phyloP scores from a whole-genome alignment of 2,113 vertebrate genomes.

The Cricetomys ansorgei region DNA sequence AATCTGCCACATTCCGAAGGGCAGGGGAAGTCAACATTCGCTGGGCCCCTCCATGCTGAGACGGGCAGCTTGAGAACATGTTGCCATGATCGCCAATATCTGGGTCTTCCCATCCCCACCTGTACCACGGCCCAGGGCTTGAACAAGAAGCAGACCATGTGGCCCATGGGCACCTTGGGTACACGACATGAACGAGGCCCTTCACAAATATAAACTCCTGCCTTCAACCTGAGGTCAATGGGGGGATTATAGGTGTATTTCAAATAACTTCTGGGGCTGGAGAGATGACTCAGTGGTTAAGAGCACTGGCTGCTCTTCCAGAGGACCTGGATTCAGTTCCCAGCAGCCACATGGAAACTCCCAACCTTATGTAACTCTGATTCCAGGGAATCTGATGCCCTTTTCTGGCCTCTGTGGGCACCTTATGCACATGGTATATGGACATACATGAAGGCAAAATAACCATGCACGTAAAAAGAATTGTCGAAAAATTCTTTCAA shows the following conservation, averaged over 20 bases:
- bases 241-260: rapidly evolving
- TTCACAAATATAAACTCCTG: not conserved
- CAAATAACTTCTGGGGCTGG: not conserved
- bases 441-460: not conserved
- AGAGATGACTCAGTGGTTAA: not conserved
- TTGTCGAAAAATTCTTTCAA: not conserved
- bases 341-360: not conserved
- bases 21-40: not conserved
- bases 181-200: not conserved
- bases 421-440: not conserved
- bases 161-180: rapidly evolving
- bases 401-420: not conserved
- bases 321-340: not conserved
- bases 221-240: not conserved
- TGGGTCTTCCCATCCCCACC: not conserved
- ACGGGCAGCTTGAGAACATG: not conserved
- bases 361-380: not conserved
- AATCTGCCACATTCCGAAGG: not conserved
- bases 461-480: not conserved
- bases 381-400: not conserved
- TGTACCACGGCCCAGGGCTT: not conserved
- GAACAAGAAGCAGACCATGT: not conserved
- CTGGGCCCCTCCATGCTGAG: not conserved
- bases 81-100: not conserved
- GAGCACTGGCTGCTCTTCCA: not conserved